These are phyloP conservation scores for Pheosia tremula DNA, from an alignment of 2,888 invertebrate species.

Conservation along the genomic window DNA sequence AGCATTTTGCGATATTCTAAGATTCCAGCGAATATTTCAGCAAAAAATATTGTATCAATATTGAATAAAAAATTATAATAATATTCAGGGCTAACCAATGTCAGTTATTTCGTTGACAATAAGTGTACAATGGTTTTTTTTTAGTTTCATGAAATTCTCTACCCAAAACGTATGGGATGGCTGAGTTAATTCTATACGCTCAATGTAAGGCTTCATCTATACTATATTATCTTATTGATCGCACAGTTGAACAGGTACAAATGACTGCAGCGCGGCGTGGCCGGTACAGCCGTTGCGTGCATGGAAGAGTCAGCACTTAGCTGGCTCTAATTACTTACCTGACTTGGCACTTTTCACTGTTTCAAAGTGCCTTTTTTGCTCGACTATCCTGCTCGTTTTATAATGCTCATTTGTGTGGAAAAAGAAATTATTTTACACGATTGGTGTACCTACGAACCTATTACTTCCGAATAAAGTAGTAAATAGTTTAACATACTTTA, in stretches of 20 bases:
- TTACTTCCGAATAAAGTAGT: neutral
- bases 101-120: too few relatives aligned
- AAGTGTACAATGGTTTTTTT: too few relatives aligned
- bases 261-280: slow-evolving; percentile 28
- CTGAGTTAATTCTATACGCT: neutral
- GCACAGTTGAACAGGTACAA: slow-evolving; percentile 25
- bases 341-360: slow-evolving; percentile 9
- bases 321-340: slow-evolving; percentile 22
- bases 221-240: slow-evolving; percentile 1
- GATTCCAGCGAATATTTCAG: too few relatives aligned
- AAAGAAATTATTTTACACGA: neutral
- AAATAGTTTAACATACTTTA: too few relatives aligned
- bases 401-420: neutral
- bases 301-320: slow-evolving; percentile 11
- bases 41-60: too few relatives aligned
- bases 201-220: slow-evolving; percentile 22
- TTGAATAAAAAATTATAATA: too few relatives aligned
- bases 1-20: too few relatives aligned
- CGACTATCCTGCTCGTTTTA: neutral
- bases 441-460: neutral
- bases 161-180: neutral
- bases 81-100: too few relatives aligned
- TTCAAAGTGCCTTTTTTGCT: slow-evolving; percentile 2
- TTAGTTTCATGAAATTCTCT: neutral
- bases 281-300: slow-evolving; percentile 27